phyloP scores from a whole-genome alignment of 1,140 invertebrate species.

The Vanessa atalanta region DNA sequence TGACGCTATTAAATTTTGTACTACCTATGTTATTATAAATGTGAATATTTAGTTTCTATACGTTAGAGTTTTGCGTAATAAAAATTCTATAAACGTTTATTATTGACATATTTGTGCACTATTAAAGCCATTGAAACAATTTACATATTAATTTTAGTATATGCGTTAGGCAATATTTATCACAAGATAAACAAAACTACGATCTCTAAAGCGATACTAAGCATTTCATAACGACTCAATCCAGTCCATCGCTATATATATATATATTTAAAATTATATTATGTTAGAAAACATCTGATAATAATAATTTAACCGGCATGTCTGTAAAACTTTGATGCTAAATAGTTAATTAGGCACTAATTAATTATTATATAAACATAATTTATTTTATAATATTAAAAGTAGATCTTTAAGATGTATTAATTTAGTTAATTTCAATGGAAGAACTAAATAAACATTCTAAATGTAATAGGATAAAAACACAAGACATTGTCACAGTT shows the following conservation, averaged over 20 bases:
- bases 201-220: slow-evolving; percentile 37
- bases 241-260: neutral
- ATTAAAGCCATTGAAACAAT: slow-evolving; percentile 60
- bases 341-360: neutral
- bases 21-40: slow-evolving; percentile 28
- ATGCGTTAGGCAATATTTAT: slow-evolving; percentile 50
- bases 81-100: slow-evolving; percentile 40
- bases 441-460: neutral
- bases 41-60: slow-evolving; percentile 36
- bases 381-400: neutral
- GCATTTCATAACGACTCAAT: slow-evolving; percentile 1
- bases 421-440: neutral
- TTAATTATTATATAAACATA: slow-evolving; percentile 5
- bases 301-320: neutral
- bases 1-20: slow-evolving; percentile 32
- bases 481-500: slow-evolving; percentile 28
- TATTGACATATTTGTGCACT: slow-evolving; percentile 61
- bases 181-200: slow-evolving; percentile 48
- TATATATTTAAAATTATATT: neutral
- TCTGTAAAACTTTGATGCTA: slow-evolving; percentile 25
- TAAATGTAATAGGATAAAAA: slow-evolving; percentile 15
- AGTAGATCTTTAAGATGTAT: neutral
- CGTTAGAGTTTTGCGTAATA: slow-evolving; percentile 38
- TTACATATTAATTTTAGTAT: slow-evolving; percentile 39
- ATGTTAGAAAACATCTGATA: slow-evolving; percentile 9